phyloP scores from a whole-genome alignment of 1,140 invertebrate species.

The Drosophila nigrodunni region DNA sequence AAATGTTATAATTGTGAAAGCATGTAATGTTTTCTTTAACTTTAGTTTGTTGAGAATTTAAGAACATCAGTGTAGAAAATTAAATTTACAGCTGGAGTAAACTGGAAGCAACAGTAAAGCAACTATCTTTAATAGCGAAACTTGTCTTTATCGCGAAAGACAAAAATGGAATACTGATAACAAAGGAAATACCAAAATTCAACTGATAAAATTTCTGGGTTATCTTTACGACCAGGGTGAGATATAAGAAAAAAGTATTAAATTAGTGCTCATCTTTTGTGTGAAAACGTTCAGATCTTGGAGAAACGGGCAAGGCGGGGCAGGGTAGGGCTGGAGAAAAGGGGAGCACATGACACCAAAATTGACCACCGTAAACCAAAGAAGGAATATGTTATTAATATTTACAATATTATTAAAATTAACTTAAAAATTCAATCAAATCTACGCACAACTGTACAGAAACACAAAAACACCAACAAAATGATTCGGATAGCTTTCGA shows the following conservation, averaged over 20 bases:
- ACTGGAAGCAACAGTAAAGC: background rate
- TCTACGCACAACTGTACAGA: constrained; percentile 53
- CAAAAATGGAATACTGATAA: background rate
- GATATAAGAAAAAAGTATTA: background rate
- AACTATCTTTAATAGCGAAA: background rate
- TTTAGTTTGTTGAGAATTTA: too few relatives aligned
- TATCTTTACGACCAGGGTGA: constrained; percentile 1
- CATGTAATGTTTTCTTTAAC: too few relatives aligned
- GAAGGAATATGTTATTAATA: constrained; percentile 57
- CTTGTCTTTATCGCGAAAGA: background rate
- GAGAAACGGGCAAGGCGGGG: constrained; percentile 9
- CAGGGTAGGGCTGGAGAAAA: background rate
- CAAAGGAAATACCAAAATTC: background rate
- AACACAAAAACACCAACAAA: constrained; percentile 76
- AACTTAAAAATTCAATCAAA: constrained; percentile 58
- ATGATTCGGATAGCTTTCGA: constrained; percentile 47
- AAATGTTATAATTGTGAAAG: too few relatives aligned
- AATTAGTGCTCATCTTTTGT: constrained; percentile 37
- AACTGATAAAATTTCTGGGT: background rate
- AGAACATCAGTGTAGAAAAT: too few relatives aligned
- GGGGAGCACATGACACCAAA: constrained; percentile 63
- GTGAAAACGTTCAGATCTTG: constrained; percentile 11
- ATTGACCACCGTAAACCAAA: constrained; percentile 63
- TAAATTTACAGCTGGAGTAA: background rate
- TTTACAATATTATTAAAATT: constrained; percentile 49